These are phyloP conservation scores for Meganola albula DNA, from an alignment of 2,888 invertebrate genomes.

Conservation along the genomic window DNA sequence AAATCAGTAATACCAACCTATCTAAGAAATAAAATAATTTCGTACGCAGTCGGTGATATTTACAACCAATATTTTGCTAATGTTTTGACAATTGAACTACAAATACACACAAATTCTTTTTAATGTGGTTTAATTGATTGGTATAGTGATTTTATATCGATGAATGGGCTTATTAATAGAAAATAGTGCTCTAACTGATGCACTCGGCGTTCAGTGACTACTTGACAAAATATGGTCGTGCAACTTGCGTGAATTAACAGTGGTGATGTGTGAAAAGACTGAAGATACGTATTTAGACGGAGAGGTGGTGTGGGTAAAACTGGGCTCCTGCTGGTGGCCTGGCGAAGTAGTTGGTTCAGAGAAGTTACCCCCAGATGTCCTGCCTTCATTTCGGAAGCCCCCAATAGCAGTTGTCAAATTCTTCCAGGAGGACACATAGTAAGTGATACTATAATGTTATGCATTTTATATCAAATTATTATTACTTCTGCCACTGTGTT, in stretches of 20 bases:
- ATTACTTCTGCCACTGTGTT: not conserved
- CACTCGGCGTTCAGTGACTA: slow-evolving; percentile 56
- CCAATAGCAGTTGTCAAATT: slow-evolving; percentile 91
- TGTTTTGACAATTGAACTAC: slow-evolving; percentile 63
- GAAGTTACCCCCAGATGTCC: slow-evolving; percentile 82
- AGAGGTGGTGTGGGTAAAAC: slow-evolving; percentile 91
- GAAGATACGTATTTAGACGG: slow-evolving; percentile 82
- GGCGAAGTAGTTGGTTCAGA: slow-evolving; percentile 83
- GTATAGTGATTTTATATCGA: slow-evolving; percentile 26
- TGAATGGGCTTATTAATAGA: slow-evolving; percentile 29
- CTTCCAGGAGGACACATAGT: slow-evolving; percentile 90
- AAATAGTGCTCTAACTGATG: slow-evolving; percentile 54
- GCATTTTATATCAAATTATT: no score
- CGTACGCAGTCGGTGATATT: slow-evolving; percentile 76
- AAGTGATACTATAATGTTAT: no score
- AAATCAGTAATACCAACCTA: slow-evolving; percentile 54
- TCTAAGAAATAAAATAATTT: slow-evolving; percentile 53
- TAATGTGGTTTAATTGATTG: slow-evolving; percentile 26
- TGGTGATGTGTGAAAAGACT: slow-evolving; percentile 84
- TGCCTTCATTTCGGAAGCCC: slow-evolving; percentile 80
- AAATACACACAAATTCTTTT: slow-evolving; percentile 32
- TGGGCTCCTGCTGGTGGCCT: slow-evolving; percentile 91
- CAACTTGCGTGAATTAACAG: slow-evolving; percentile 59
- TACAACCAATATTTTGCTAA: slow-evolving; percentile 71
- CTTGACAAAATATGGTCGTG: slow-evolving; percentile 72